Evolutionary conservation across 2,113 vertebrate genomes (phyloP), one percentile per base, ranked within the genome.

Genomic region (Rutilus rutilus): DNA sequence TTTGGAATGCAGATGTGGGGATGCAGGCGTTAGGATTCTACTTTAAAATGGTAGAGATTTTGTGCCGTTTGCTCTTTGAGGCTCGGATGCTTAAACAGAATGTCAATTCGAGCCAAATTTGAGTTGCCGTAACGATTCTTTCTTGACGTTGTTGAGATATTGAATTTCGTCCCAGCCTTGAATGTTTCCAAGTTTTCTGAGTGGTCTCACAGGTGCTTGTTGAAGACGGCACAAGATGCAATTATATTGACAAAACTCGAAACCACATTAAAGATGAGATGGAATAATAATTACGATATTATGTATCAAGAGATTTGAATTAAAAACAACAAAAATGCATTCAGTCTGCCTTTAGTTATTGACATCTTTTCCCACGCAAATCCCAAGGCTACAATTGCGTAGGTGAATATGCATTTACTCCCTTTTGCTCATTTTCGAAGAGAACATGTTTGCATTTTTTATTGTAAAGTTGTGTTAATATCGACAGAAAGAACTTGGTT

Each of bases 241-340:
- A 80, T 89, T 89, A 21, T 90, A 94, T 92, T 60, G 92, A 94
- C 93, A 75, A 87, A 83, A 87, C 86, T 82, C 82, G 81, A 88
- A 90, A 87, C 86, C 86, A 69, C 76, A 87, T 93, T 90, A 91
- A 86, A 88, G 83, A 85, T 74, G 84, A 91, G 92, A 91, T 90
- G 69, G 89, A 93, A 93, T 93, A 92, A 91, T 92, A 89, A 93
- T 92, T 88, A 92, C 86, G 85, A 91, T 89, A 91, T 62, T 36
- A 92, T 93, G 90, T 90, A 90, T 91, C 90, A 85, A 83, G 65
- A 74, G 65, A 90, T 93, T 93, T 89, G 91, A 89, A 90, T 92
- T 90, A 86, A 84, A 71, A 64, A 33, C 91, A 92, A 94, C 65
- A 94, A 94, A 93, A 91, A 94, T 94, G 81, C 14, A 93, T 91